phyloP scores from a whole-genome alignment of 2,888 invertebrate genomes.

The Eulithis testata region DNA sequence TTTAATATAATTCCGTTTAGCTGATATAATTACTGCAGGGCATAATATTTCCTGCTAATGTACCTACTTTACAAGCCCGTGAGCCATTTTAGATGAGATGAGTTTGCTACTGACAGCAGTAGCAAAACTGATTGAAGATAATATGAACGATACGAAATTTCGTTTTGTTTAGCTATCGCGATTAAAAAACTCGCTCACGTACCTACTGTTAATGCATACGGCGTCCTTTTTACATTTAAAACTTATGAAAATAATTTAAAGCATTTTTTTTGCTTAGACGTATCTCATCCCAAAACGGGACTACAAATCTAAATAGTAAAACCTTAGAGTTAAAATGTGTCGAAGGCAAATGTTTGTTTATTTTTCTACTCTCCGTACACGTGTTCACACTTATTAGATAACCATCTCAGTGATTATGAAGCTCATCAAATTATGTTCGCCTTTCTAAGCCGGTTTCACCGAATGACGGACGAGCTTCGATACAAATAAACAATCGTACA shows the following conservation, averaged over 20 bases:
- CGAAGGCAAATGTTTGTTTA: neutral
- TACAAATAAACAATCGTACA: slow-evolving; percentile 51
- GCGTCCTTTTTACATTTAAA: no score
- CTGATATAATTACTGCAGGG: slow-evolving; percentile 36
- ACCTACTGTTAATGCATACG: no score
- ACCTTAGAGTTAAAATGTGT: neutral
- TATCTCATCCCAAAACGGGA: no score
- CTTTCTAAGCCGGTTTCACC: slow-evolving; percentile 43
- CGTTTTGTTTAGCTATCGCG: neutral
- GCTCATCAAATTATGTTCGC: slow-evolving; percentile 47
- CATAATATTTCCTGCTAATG: slow-evolving; percentile 42
- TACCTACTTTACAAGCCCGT: slow-evolving; percentile 37
- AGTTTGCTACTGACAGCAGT: slow-evolving; percentile 42
- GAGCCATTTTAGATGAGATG: slow-evolving; percentile 40
- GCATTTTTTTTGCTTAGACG: no score
- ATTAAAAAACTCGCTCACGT: neutral
- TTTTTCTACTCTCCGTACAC: slow-evolving; percentile 7
- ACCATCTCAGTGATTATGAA: slow-evolving; percentile 43
- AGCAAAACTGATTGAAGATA: neutral
- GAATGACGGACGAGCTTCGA: slow-evolving; percentile 55
- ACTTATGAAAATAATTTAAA: no score
- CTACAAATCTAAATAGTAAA: neutral
- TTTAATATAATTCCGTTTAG: slow-evolving; percentile 29
- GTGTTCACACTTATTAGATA: slow-evolving; percentile 39
- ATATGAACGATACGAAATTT: neutral